These are phyloP conservation scores for Cosmia pyralina DNA, from an alignment of 2,888 invertebrate genomes.

Conservation along the genomic window DNA sequence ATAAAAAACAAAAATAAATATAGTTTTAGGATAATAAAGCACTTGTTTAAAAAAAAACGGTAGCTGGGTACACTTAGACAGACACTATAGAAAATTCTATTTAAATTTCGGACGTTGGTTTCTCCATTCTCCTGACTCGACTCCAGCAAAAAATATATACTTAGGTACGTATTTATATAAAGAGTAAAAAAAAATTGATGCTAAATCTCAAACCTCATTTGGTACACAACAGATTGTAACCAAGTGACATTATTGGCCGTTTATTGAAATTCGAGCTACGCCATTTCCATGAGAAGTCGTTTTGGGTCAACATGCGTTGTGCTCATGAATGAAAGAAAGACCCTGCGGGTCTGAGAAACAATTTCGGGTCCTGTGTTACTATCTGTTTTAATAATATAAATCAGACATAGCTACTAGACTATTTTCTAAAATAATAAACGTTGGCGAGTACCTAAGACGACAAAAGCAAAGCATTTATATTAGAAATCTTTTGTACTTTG, in stretches of 20 bases:
- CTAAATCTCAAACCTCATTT: neutral
- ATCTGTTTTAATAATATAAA: conserved; percentile 16
- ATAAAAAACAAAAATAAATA: no score
- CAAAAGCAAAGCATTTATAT: neutral
- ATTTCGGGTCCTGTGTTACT: conserved; percentile 41
- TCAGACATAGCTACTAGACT: neutral
- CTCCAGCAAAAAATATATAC: neutral
- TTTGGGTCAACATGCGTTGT: conserved; percentile 58
- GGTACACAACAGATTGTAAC: conserved; percentile 33
- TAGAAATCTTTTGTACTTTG: neutral
- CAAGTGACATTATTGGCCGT: conserved; percentile 37
- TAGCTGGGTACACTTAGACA: no score
- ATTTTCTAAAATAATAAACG: neutral
- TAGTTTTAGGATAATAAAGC: no score
- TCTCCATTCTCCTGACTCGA: no score
- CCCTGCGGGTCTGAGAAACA: conserved; percentile 60
- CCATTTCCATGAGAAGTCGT: conserved; percentile 64
- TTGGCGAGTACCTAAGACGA: neutral
- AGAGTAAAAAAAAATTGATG: no score
- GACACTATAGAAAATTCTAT: no score
- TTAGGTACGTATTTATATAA: no score
- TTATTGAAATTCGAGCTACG: conserved; percentile 66
- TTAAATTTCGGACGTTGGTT: no score
- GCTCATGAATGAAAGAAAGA: conserved; percentile 74
- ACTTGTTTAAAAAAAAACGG: no score